phyloP scores from a whole-genome alignment of 37 sponge, comb jelly and placozoan genomes.

The Oscarella lobularis region DNA sequence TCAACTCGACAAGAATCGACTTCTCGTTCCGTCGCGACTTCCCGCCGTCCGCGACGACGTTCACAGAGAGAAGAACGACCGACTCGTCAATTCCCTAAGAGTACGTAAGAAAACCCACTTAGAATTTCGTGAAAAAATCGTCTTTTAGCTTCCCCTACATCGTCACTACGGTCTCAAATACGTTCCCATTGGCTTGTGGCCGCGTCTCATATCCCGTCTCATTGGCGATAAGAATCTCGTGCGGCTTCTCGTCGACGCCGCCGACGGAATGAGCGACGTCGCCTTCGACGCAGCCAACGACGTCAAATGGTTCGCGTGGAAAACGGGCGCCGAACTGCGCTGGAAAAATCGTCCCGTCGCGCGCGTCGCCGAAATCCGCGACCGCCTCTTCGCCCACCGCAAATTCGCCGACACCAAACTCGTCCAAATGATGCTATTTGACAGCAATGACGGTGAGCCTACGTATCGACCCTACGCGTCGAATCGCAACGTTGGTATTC shows the following conservation, averaged over 20 bases:
- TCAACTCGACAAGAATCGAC: constrained; percentile 14
- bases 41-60: too few relatives aligned
- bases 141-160: not conserved
- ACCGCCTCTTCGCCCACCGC: not conserved
- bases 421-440: not conserved
- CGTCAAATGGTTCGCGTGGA: not conserved
- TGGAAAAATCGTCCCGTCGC: not conserved
- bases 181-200: constrained; percentile 81
- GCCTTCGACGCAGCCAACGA: not conserved
- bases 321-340: not conserved
- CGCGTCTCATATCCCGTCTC: constrained; percentile 63
- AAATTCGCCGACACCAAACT: not conserved
- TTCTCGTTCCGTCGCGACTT: constrained; percentile 78
- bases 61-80: too few relatives aligned
- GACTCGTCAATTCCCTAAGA: too few relatives aligned
- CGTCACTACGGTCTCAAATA: constrained; percentile 19
- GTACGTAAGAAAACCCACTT: too few relatives aligned
- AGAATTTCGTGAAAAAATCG: not conserved
- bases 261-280: not conserved
- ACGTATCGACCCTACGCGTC: not conserved
- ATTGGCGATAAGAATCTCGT: constrained; percentile 1
- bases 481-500: not conserved
- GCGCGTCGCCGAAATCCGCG: not conserved
- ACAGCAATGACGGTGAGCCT: not conserved
- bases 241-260: not conserved